Evolutionary conservation across 37 sponge, comb jelly and placozoan species (phyloP), one percentile per base, ranked within the genome.

Genomic region (Bolinopsis microptera): DNA sequence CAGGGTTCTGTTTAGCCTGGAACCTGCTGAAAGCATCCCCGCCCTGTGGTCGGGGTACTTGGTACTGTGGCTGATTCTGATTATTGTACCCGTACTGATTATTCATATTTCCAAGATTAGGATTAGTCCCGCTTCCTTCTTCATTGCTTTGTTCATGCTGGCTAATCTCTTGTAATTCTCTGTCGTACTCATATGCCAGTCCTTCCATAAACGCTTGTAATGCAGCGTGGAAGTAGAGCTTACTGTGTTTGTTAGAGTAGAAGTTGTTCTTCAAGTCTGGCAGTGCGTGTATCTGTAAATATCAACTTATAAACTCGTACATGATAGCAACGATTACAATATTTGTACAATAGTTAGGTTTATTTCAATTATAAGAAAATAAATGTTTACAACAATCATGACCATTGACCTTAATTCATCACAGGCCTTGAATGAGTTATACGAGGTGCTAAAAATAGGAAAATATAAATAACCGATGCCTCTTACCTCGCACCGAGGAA

Each of bases 401-500:
- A n/a, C n/a, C n/a, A n/a, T n/a, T n/a, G n/a, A n/a, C n/a, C n/a
- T n/a, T n/a, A n/a, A n/a, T n/a, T n/a, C n/a, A n/a, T n/a, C n/a
- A n/a, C n/a, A n/a, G n/a, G n/a, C n/a, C n/a, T n/a, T n/a, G n/a
- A n/a, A n/a, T n/a, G n/a, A n/a, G n/a, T n/a, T n/a, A n/a, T n/a
- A n/a, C n/a, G n/a, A n/a, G n/a, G n/a, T n/a, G n/a, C n/a, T n/a
- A n/a, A n/a, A n/a, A n/a, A n/a, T n/a, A n/a, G n/a, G n/a, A n/a
- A n/a, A n/a, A n/a, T n/a, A n/a, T n/a, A n/a, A n/a, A n/a, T n/a
- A n/a, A n/a, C n/a, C n/a, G n/a, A n/a, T n/a, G n/a, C n/a, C n/a
- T 39, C 90, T n/a, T 28, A 86, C 90, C 90, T 86, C 90, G 24
- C 38, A 86, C 36, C 90, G 32, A 27, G 90, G 90, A 21, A 86